phyloP scores from a whole-genome alignment of 2,888 invertebrate species.

The Microctonus hyperodae region DNA sequence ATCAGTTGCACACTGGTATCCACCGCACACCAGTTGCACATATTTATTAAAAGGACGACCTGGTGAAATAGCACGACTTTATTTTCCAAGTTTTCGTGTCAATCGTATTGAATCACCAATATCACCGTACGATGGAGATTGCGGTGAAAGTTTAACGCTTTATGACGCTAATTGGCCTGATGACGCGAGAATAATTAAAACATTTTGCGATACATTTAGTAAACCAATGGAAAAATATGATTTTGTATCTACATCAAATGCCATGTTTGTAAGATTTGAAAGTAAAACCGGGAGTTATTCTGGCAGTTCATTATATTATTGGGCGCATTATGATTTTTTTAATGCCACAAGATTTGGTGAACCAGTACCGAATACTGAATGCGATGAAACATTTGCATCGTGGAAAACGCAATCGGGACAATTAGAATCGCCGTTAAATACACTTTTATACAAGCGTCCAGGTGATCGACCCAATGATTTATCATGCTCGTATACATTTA shows the following conservation, averaged over 20 bases:
- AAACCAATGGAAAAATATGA: conserved; percentile 93
- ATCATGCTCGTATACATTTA: conserved; percentile 82
- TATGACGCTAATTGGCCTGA: conserved; percentile 90
- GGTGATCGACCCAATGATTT: conserved; percentile 77
- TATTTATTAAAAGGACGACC: conserved; percentile 87
- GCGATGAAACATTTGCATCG: conserved; percentile 87
- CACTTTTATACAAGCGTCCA: conserved; percentile 83
- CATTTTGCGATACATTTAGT: conserved; percentile 93
- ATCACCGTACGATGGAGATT: conserved; percentile 84
- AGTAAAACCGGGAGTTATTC: conserved; percentile 93
- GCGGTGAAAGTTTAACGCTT: conserved; percentile 87
- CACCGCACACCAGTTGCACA: conserved; percentile 90
- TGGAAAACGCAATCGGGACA: conserved; percentile 81
- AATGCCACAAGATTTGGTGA: conserved; percentile 89
- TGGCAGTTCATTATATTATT: conserved; percentile 91
- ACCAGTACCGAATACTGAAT: conserved; percentile 76
- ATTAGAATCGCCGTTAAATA: conserved; percentile 84
- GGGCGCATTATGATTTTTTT: conserved; percentile 95
- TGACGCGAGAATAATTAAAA: conserved; percentile 89
- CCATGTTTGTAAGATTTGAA: conserved; percentile 87
- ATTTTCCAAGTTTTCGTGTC: conserved; percentile 90
- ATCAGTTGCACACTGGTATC: conserved; percentile 94
- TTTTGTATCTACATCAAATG: conserved; percentile 87
- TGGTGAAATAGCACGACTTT: conserved; percentile 87
- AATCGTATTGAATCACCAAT: conserved; percentile 90